Evolutionary conservation across 2,797 vertebrate species (phyloP).

Genomic region (Lepilemur ruficaudatus): DNA sequence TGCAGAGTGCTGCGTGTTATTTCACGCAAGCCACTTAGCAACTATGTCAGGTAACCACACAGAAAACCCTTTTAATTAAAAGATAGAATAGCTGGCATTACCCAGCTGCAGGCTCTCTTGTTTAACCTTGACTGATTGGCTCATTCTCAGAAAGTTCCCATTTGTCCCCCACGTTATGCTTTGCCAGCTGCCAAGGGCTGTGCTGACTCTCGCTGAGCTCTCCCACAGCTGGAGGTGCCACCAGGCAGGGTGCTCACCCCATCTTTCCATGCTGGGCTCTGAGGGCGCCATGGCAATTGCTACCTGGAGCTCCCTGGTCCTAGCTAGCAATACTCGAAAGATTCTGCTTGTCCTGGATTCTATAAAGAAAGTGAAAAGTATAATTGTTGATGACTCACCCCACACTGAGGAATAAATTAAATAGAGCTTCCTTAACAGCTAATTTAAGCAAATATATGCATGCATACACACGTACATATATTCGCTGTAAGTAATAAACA

Average conservation of each 20-base stretch:
- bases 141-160: not conserved
- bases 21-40: conserved; percentile 56
- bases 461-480: not conserved
- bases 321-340: not conserved
- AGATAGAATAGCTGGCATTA: not conserved
- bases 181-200: not conserved
- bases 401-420: conserved; percentile 29
- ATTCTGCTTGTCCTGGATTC: not conserved
- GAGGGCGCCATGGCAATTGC: not conserved
- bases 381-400: conserved; percentile 39
- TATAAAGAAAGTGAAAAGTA: not conserved
- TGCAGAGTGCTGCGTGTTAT: conserved; percentile 54
- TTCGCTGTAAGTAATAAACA: not conserved
- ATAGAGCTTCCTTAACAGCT: not conserved
- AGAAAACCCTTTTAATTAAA: conserved; percentile 36
- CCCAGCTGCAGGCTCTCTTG: not conserved
- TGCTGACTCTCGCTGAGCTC: not conserved
- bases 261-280: not conserved
- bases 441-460: conserved; percentile 44
- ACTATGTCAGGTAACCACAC: not conserved
- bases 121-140: not conserved
- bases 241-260: not conserved
- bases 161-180: not conserved
- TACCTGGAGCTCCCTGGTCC: not conserved
- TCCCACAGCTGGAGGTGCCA: not conserved